Conservation (phyloP, 92 coral and sea anemone species). For the Zoanthus solanderi region DNA sequence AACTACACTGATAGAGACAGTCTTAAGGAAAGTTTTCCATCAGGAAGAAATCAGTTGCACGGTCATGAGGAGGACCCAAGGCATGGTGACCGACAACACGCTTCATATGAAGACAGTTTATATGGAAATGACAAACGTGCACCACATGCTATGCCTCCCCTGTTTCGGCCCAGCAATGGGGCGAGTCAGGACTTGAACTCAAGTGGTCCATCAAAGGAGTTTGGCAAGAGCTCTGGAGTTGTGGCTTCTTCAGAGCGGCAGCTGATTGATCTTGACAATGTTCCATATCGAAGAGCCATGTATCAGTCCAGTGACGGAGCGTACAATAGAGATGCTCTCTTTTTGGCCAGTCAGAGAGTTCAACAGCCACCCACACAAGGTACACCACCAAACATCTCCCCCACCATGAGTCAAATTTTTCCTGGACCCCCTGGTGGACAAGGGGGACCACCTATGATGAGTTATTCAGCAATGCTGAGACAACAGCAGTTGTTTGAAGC, state of each 20-base stretch:
- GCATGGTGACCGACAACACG: background rate
- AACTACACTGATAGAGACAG: conserved; percentile 43
- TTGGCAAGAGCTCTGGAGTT: conserved; percentile 46
- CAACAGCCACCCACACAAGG: conserved; percentile 58
- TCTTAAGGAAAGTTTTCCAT: conserved; percentile 22
- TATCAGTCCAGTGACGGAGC: conserved; percentile 50
- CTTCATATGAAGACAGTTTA: conserved; percentile 22
- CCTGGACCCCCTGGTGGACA: conserved; percentile 65
- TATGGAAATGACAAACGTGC: conserved; percentile 58
- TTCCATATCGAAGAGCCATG: conserved; percentile 80
- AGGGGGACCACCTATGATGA: conserved; percentile 73
- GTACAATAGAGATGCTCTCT: conserved; percentile 44
- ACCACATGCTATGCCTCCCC: conserved; percentile 76
- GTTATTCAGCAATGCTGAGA: conserved; percentile 82
- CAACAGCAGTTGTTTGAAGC: conserved; percentile 88
- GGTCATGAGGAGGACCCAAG: conserved; percentile 24
- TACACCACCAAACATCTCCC: conserved; percentile 17
- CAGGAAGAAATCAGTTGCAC: conserved; percentile 29
- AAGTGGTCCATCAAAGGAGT: conserved; percentile 69
- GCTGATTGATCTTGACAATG: conserved; percentile 80
- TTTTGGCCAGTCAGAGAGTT: conserved; percentile 60
- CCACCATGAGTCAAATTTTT: conserved; percentile 44
- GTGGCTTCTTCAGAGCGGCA: conserved; percentile 64
- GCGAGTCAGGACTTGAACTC: conserved; percentile 66
- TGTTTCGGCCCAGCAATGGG: conserved; percentile 68